Conservation (phyloP, 2,113 vertebrate species). For the Salvelinus namaycush region DNA sequence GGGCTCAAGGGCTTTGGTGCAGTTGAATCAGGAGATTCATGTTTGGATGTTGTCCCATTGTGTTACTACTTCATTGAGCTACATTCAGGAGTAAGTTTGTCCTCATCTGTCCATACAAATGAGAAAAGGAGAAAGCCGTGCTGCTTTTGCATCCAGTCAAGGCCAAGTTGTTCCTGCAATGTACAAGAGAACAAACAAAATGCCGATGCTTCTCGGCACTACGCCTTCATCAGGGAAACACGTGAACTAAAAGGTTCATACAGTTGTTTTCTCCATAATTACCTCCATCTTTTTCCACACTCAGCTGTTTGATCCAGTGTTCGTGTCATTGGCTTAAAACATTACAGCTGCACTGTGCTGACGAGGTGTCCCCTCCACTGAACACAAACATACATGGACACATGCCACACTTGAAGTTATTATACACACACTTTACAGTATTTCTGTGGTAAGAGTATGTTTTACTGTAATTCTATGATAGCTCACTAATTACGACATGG, state of each 20-base stretch:
- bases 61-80: not conserved
- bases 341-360: constrained; percentile 38
- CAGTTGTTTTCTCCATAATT: constrained; percentile 11
- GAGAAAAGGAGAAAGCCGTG: not conserved
- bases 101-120: not conserved
- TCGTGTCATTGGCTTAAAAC: constrained; percentile 53
- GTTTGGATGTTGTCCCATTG: not conserved
- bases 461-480: no score
- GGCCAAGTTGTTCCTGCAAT: not conserved
- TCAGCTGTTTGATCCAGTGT: constrained; percentile 26
- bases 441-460: no score
- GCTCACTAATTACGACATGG: not conserved
- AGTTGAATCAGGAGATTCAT: constrained; percentile 30
- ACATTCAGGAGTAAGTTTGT: not conserved
- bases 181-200: no score
- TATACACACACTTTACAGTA: not conserved
- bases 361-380: constrained; percentile 1
- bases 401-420: not conserved
- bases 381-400: not conserved
- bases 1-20: constrained; percentile 8
- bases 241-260: not conserved
- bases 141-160: not conserved
- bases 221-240: not conserved
- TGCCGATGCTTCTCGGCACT: no score
- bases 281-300: constrained; percentile 33